Evolutionary conservation across 2,113 vertebrate genomes (phyloP).

Genomic region (Xenopus borealis): DNA sequence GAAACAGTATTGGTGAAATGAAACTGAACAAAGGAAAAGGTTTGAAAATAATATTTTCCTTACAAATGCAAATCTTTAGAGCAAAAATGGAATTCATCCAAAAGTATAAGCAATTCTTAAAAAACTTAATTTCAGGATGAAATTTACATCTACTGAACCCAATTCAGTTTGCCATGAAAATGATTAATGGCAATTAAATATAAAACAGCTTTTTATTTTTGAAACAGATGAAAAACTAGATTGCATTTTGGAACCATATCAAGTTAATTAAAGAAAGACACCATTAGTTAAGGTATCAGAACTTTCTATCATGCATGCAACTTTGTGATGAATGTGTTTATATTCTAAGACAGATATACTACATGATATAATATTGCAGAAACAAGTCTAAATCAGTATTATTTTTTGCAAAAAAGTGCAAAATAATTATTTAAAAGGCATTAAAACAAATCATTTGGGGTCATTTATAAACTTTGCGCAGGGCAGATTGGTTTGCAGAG

Average conservation of each 20-base stretch:
- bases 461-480: too few relatives aligned
- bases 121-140: conserved; percentile 26
- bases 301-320: not conserved
- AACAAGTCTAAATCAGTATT: too few relatives aligned
- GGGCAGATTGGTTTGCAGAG: too few relatives aligned
- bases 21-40: too few relatives aligned
- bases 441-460: too few relatives aligned
- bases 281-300: not conserved
- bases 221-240: not conserved
- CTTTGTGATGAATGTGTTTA: not conserved
- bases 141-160: conserved; percentile 28
- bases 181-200: conserved; percentile 4
- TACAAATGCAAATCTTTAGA: conserved; percentile 30
- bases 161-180: not conserved
- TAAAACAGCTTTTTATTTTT: not conserved
- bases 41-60: conserved; percentile 9
- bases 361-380: too few relatives aligned
- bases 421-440: too few relatives aligned
- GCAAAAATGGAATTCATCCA: conserved; percentile 33
- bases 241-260: not conserved
- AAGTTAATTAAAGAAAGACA: not conserved
- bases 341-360: too few relatives aligned
- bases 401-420: too few relatives aligned
- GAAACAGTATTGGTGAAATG: too few relatives aligned
- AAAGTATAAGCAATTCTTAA: conserved; percentile 21